A percentile compares a stretch with the other conserved stretches of the same genome.
Evolutionary conservation across 2,113 vertebrate genomes (phyloP).

Genomic region (Naja naja): DNA sequence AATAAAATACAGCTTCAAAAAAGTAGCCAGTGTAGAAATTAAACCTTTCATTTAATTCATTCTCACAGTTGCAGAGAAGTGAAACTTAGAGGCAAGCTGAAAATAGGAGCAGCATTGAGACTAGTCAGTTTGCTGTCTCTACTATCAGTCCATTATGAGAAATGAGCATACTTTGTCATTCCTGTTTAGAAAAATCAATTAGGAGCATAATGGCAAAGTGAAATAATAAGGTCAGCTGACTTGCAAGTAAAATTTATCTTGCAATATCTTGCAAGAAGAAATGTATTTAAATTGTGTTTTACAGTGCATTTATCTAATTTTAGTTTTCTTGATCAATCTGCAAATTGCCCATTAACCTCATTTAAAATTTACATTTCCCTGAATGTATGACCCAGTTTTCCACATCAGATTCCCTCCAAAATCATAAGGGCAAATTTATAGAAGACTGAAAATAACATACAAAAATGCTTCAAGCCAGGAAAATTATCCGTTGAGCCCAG

Average conservation of each 20-base stretch:
- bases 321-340: not conserved
- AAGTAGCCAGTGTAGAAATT: not conserved
- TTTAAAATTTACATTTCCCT: not conserved
- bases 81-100: not conserved
- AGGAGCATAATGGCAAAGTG: not conserved
- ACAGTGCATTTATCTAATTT: not conserved
- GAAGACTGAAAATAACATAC: not conserved
- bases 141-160: not conserved
- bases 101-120: not conserved
- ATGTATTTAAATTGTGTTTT: not conserved
- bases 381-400: not conserved
- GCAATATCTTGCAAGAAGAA: not conserved
- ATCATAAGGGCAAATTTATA: not conserved
- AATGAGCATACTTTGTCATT: not conserved
- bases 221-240: not conserved
- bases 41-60: not conserved
- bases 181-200: not conserved
- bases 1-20: not conserved
- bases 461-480: not conserved
- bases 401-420: not conserved
- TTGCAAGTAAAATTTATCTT: not conserved
- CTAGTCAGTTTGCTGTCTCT: accelerated
- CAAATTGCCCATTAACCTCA: not conserved
- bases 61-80: not conserved
- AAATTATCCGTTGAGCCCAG: not conserved